Evolutionary conservation across 2,888 invertebrate species (phyloP), one percentile per base, ranked within the genome.

Genomic region (Cyrtodaria siliqua): DNA sequence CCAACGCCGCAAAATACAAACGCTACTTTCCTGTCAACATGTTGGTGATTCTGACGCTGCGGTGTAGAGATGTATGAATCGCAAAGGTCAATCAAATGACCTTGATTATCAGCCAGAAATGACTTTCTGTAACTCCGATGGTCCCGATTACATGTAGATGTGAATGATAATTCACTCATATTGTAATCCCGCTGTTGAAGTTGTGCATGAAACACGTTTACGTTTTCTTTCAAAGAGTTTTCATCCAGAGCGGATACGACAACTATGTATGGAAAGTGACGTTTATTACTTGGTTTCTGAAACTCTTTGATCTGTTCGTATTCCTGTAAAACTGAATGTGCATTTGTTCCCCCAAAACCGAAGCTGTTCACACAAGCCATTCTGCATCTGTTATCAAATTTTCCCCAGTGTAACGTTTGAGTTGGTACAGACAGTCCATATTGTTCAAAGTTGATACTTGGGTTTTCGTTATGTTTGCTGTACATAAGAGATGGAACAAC

Each of bases 331-430:
- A 86, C 57, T 16, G 77, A 79, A 69, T 88, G 88, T 2, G 61
- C 23, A 40, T 88, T 88, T 24, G 82, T 84, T 24, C 88, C 88
- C 6, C 88, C 86, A 63, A 87, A 85, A 0, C 88, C 86, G 66
- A 87, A 88, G 2, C 80, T 83, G 57, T 83, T 87, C 0, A 85
- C 61, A 47, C 76, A 75, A 23, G 78, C 75, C 8, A 75, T 8
- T 62, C 73, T 38, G 6, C 61, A 16, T n/a, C 63, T 50, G 23
- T 75, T 27, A 9, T 23, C 24, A 14, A 60, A 16, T 56, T 33
- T 0, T 9, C 29, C n/a, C 86, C 86, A 84, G 14, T 49, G 18
- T 2, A n/a, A 2, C 18, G 33, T 1, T 1, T 33, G 8, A 23
- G 56, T 49, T 14, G 82, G 68, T 14, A 87, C 76, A 8, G 55